Conservation (phyloP, 2,888 invertebrate genomes). For the Tiliacea aurago region DNA sequence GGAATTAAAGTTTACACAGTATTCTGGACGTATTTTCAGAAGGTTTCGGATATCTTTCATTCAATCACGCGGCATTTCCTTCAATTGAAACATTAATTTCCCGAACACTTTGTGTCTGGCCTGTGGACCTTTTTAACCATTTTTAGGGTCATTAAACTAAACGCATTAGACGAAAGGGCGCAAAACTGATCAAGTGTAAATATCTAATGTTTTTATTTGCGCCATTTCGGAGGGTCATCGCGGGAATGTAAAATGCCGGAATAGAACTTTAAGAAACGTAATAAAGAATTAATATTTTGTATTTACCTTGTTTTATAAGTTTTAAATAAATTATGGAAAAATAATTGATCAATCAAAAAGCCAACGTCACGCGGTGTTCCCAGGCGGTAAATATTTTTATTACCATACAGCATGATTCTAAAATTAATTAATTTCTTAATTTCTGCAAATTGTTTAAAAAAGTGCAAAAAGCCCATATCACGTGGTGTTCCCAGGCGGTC, state of each 20-base stretch:
- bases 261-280: conserved; percentile 7
- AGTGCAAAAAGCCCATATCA: too few relatives aligned
- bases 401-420: too few relatives aligned
- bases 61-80: conserved; percentile 39
- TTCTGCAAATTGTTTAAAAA: too few relatives aligned
- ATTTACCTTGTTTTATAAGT: neutral
- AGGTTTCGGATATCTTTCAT: neutral
- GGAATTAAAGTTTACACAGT: neutral
- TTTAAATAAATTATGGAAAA: neutral
- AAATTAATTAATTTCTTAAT: too few relatives aligned
- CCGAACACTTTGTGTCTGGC: conserved; percentile 50
- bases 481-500: conserved; percentile 87
- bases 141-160: conserved; percentile 87
- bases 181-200: conserved; percentile 86
- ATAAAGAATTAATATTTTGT: neutral
- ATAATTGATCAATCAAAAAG: conserved; percentile 43
- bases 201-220: conserved; percentile 87
- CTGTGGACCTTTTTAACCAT: conserved; percentile 78
- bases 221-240: conserved; percentile 66
- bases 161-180: conserved; percentile 84
- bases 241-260: conserved; percentile 57
- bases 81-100: conserved; percentile 57
- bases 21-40: neutral
- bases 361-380: conserved; percentile 81
- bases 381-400: too few relatives aligned